Evolutionary conservation across 2,888 invertebrate species (phyloP), one percentile per base, ranked within the genome.

Genomic region (Liopterus haemorrhoidalis): DNA sequence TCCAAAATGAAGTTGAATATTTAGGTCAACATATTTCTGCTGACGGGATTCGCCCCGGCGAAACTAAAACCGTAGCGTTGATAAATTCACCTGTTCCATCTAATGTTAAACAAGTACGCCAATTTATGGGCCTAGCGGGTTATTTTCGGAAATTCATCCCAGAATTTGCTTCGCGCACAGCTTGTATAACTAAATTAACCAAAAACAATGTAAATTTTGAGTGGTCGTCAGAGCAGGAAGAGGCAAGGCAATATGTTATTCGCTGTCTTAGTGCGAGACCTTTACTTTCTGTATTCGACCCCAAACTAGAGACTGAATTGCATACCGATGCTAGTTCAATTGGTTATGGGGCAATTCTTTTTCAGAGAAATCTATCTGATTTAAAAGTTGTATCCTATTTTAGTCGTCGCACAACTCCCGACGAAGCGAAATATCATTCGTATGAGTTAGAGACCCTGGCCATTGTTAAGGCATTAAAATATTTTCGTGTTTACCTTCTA

Each of bases 361-460:
- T 62, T 5, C 60, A 61, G 42, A 47, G 49, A 33, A 50, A 57
- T 11, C 47, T 38, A 9, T 39, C 46, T 8, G 27, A 46, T 16
- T 31, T 40, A 1, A 46, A 49, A 22, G 52, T 52, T 6, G 50
- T 64, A 1, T 53, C 54, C 2, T 64, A 58, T 43, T 56, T 46
- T 30, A 59, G 57, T 16, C 54, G 54, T 33, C 47, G 50, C 19
- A 50, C 62, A 2, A 53, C 55, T 4, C 39, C 22, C 2, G 15
- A 48, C 1, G 60, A 65, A 50, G 14, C 21, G 4, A 57, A 54
- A 8, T 64, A 62, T 37, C 55, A 57, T 18, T 55, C 55, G 3
- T 55, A 58, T 11, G 61, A 66, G 28, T 32, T 55, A 5, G 60
- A 65, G 38, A 53, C 56, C 2, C 46, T 65, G 35, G 65, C 64